phyloP scores from a whole-genome alignment of 2,888 invertebrate genomes.

The Polyploca ridens region DNA sequence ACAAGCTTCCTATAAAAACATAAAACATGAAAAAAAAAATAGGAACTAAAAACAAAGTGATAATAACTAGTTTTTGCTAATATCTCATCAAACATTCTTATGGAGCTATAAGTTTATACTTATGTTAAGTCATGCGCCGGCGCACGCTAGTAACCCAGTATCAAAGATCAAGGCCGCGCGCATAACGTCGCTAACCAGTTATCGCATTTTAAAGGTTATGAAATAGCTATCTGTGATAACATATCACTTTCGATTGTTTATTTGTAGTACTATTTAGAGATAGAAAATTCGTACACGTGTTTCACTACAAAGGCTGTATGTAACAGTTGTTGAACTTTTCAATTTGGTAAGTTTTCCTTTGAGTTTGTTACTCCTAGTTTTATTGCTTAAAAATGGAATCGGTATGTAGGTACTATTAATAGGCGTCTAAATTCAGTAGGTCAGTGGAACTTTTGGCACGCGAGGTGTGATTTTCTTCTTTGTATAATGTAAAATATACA shows the following conservation, averaged over 20 bases:
- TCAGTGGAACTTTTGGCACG: conserved; percentile 3
- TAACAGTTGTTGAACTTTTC: neutral
- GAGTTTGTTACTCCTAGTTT: neutral
- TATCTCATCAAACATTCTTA: neutral
- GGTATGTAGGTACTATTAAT: neutral
- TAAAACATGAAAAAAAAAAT: no score
- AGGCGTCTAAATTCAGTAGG: conserved; percentile 6
- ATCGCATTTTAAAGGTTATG: conserved; percentile 2
- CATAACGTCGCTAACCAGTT: conserved; percentile 1
- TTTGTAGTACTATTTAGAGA: neutral
- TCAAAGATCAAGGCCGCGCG: conserved; percentile 8
- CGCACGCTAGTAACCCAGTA: conserved; percentile 6
- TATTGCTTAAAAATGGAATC: neutral
- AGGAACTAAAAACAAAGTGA: no score
- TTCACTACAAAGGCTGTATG: neutral
- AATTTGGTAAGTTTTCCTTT: neutral
- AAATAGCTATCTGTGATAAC: neutral
- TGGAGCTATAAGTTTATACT: neutral
- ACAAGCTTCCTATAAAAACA: no score
- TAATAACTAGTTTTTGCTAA: no score
- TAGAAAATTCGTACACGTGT: neutral
- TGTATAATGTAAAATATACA: neutral
- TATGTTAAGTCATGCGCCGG: neutral
- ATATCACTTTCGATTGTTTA: conserved; percentile 1
- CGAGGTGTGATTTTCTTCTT: neutral